Evolutionary conservation across 2,797 vertebrate genomes (phyloP), one percentile per base, ranked within the genome.

Genomic region (Pseudomugil tenellus): DNA sequence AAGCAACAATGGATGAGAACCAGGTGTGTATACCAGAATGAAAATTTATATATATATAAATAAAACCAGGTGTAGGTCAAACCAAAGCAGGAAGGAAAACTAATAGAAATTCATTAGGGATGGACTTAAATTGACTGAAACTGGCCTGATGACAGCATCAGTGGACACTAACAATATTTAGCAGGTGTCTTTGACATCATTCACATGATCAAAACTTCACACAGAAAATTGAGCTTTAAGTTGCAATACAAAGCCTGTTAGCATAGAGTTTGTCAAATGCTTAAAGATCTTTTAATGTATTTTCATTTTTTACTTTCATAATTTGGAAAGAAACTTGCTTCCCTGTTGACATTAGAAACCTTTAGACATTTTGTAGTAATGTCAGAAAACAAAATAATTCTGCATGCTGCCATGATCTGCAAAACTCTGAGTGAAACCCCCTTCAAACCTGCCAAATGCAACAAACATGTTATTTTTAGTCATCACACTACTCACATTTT

Each of bases 391-490:
- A 54, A 54, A 19, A 29, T 4, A 26, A 0, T 26, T 26, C 23
- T 23, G 46, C 21, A 26, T 3, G 60, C 63, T 58, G 23, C 48
- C 57, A 3, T 58, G 78, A 80, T 78, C 81, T 77, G 70, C 59
- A 80, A 85, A 85, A 81, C 66, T 67, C 68, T 29, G 3, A 67
- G 70, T 69, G 63, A 9, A 6, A 32, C 72, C 51, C 35, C 68
- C 52, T 70, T 60, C 43, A 63, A 78, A 79, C 62, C 66, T 48
- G 80, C 73, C 59, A 69, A 77, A 72, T 79, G 68, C 81, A 84
- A 84, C 63, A 77, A 58, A 71, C 19, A 28, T 67, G 67, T 79
- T 60, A 66, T 81, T 80, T 70, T 66, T 79, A 81, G 81, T 80
- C 83, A 76, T 75, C 72, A 72, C 64, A 74, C 62, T 34, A 72